phyloP scores from a whole-genome alignment of 2,797 vertebrate genomes.

The Lepilemur septentrionalis region DNA sequence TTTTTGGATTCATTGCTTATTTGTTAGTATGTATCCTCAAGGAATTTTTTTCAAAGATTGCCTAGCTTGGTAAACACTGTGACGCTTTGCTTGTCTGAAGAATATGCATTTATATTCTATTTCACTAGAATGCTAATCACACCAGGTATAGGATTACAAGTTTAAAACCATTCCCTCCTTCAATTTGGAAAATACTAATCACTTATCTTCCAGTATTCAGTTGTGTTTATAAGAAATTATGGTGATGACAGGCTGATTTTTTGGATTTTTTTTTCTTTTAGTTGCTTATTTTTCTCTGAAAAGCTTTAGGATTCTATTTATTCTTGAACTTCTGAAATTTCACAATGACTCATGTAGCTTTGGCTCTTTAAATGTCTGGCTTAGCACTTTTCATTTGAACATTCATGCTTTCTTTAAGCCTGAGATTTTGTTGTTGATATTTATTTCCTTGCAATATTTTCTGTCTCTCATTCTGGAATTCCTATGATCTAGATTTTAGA shows the following conservation, averaged over 20 bases:
- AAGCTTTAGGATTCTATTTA: neutral
- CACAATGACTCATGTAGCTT: neutral
- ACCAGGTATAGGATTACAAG: neutral
- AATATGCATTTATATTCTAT: neutral
- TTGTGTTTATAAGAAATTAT: neutral
- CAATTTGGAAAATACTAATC: neutral
- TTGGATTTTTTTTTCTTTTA: neutral
- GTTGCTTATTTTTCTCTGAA: neutral
- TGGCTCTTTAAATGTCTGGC: neutral
- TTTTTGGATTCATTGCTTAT: neutral
- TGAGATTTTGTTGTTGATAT: neutral
- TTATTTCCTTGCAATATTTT: neutral
- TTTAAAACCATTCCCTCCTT: neutral
- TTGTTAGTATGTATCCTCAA: neutral
- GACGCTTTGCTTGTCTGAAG: neutral
- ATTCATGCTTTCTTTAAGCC: neutral
- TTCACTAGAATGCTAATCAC: neutral
- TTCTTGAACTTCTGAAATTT: neutral
- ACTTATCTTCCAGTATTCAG: neutral
- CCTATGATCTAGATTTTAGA: neutral
- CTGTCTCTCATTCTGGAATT: neutral
- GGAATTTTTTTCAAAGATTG: slow-evolving; percentile 1
- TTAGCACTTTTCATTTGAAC: neutral
- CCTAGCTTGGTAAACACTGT: neutral
- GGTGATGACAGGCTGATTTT: neutral